Conservation (phyloP, 2,888 invertebrate species). For the Agrilus biguttatus region DNA sequence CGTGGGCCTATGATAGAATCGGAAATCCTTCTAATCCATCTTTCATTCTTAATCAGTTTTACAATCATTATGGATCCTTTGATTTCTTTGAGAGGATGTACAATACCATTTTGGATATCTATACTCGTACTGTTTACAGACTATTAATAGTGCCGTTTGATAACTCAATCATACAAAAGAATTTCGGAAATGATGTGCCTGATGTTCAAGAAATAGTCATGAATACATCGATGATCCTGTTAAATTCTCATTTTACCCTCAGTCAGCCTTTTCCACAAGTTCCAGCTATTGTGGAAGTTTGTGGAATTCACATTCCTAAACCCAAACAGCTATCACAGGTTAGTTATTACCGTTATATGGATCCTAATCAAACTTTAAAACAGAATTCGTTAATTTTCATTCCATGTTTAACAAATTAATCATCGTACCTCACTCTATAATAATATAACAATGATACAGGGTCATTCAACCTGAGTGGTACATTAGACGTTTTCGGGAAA, state of each 20-base stretch:
- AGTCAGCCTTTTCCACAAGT: conserved; percentile 31
- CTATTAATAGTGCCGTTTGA: conserved; percentile 37
- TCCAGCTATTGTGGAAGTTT: conserved; percentile 36
- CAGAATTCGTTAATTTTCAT: too few species aligned
- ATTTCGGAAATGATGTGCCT: conserved; percentile 32
- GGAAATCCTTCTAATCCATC: conserved; percentile 36
- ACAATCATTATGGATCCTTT: conserved; percentile 23
- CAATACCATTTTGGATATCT: conserved; percentile 26
- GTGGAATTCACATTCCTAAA: conserved; percentile 36
- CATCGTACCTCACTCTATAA: too few species aligned
- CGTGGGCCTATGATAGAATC: conserved; percentile 33
- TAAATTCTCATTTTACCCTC: conserved; percentile 32
- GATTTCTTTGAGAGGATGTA: conserved; percentile 25
- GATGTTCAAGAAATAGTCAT: conserved; percentile 32
- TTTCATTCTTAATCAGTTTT: conserved; percentile 34
- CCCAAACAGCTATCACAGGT: conserved; percentile 14
- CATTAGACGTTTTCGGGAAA: too few species aligned
- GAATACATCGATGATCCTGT: conserved; percentile 31
- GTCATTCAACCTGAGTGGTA: too few species aligned
- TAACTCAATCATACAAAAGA: conserved; percentile 24
- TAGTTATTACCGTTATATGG: conserved; percentile 1
- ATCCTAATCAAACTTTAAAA: too few species aligned
- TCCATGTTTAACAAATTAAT: too few species aligned
- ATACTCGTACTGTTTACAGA: conserved; percentile 16
- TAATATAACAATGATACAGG: too few species aligned